phyloP scores from a whole-genome alignment of 2,797 vertebrate species.

The Ficedula albicollis region DNA sequence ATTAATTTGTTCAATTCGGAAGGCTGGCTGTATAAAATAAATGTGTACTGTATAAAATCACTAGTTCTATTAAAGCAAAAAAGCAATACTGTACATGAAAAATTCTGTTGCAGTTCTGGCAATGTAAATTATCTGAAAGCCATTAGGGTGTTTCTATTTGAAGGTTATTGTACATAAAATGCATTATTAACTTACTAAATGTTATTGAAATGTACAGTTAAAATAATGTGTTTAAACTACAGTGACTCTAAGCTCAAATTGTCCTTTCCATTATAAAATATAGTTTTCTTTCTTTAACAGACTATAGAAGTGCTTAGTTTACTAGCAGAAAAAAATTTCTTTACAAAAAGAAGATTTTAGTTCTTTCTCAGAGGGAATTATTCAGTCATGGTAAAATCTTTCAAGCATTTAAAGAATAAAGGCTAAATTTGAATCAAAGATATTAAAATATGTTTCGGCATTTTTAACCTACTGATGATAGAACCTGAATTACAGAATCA shows the following conservation, averaged over 20 bases:
- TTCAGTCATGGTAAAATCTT: background rate
- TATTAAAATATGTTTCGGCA: background rate
- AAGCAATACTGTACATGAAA: background rate
- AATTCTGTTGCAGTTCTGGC: background rate
- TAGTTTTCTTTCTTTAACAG: background rate
- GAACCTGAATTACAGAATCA: background rate
- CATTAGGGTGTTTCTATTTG: background rate
- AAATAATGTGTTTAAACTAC: constrained; percentile 12
- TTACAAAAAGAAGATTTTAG: background rate
- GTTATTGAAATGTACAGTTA: constrained; percentile 9
- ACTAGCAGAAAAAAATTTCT: background rate
- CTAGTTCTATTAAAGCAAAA: constrained; percentile 14
- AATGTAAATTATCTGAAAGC: background rate
- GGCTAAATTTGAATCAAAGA: background rate
- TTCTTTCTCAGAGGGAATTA: background rate
- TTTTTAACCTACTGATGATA: background rate
- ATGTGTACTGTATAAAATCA: background rate
- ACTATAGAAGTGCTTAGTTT: background rate
- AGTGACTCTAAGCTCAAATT: background rate
- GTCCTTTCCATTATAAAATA: background rate
- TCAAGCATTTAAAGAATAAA: background rate
- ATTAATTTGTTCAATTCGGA: constrained; percentile 17
- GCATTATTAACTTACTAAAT: constrained; percentile 13
- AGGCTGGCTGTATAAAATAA: background rate
- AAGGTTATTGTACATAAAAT: constrained; percentile 14